These are phyloP conservation scores for Papilio aristodemus DNA, from an alignment of 1,140 invertebrate species.

Conservation along the genomic window DNA sequence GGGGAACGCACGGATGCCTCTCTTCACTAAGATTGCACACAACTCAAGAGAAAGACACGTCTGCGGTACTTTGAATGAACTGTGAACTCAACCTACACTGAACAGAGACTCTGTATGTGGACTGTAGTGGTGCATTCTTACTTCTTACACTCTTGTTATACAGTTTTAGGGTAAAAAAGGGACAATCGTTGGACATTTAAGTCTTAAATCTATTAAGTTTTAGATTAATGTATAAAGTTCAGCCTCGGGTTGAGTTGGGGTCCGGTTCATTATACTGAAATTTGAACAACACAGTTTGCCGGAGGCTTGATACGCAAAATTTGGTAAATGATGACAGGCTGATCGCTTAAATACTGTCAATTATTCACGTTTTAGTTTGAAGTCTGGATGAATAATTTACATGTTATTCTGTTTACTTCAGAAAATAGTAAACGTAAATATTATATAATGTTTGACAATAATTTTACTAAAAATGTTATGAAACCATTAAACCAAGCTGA, in stretches of 20 bases:
- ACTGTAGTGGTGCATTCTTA: too few species aligned
- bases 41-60: too few species aligned
- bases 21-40: too few species aligned
- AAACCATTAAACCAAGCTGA: too few species aligned
- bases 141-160: too few species aligned
- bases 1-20: too few species aligned
- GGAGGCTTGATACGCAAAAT: background rate
- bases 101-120: too few species aligned
- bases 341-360: background rate
- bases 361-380: background rate
- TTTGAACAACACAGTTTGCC: background rate
- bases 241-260: background rate
- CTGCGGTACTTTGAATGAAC: too few species aligned
- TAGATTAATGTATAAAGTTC: slow-evolving; percentile 6
- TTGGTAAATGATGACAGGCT: background rate
- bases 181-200: background rate
- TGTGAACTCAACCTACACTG: too few species aligned
- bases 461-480: too few species aligned
- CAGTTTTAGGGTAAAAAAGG: background rate
- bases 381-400: background rate
- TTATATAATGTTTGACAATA: too few species aligned
- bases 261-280: background rate
- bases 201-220: background rate
- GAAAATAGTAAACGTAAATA: too few species aligned
- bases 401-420: background rate